A percentile compares a stretch with the other conserved stretches of the same genome.
These are phyloP conservation scores for Glaucomys volans DNA, from an alignment of 2,113 vertebrate species.

Conservation along the genomic window DNA sequence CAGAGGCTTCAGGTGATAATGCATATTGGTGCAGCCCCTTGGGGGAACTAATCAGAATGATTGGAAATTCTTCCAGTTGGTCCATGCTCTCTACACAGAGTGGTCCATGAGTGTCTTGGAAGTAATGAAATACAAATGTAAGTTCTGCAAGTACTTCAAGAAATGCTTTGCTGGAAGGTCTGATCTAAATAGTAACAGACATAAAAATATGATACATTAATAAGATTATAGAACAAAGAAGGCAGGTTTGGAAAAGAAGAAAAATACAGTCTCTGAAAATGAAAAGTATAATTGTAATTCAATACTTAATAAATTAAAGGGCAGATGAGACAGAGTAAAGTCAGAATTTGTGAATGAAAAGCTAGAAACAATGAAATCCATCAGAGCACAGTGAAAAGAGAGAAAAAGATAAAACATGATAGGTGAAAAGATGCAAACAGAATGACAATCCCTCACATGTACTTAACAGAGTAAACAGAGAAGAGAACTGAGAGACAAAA, in stretches of 20 bases:
- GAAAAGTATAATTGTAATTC: background rate
- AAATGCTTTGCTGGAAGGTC: background rate
- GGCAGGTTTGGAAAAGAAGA: background rate
- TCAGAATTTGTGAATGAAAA: slow-evolving; percentile 14
- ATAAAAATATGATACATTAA: background rate
- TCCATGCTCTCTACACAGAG: background rate
- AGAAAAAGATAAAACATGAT: background rate
- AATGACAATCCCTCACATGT: background rate
- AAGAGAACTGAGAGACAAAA: background rate
- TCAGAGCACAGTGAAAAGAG: background rate
- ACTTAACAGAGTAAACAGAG: background rate
- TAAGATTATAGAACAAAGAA: background rate
- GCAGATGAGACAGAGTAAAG: background rate
- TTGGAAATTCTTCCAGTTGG: background rate
- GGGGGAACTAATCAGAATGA: background rate
- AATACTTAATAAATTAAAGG: background rate
- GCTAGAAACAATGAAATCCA: background rate
- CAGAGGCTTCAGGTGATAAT: background rate
- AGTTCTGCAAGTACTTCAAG: background rate
- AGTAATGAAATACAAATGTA: background rate
- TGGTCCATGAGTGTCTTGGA: background rate
- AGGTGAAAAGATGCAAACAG: background rate
- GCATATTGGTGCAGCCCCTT: background rate
- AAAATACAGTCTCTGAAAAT: slow-evolving; percentile 13
- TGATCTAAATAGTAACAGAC: background rate